Percentiles rank a stretch among this genome's conserved stretches.
phyloP scores from a whole-genome alignment of 2,888 invertebrate genomes.

The Clivina fossor region DNA sequence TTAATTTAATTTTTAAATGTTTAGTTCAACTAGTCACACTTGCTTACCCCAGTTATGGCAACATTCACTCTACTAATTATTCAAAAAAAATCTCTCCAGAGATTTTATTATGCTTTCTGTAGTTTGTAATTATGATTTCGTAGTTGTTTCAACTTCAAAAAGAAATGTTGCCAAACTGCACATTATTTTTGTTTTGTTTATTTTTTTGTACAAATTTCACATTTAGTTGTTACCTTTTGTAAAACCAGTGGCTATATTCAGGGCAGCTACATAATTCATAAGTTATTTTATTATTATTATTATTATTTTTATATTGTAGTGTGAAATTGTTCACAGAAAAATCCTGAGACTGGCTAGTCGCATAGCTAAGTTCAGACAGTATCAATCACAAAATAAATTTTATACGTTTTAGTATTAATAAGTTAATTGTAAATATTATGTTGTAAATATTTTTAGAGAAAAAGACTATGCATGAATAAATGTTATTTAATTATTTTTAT shows the following conservation, averaged over 20 bases:
- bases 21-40: conserved; percentile 45
- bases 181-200: conserved; percentile 7
- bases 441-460: conserved; percentile 36
- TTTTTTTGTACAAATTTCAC: conserved; percentile 39
- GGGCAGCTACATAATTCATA: conserved; percentile 21
- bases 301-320: not conserved
- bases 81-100: no score
- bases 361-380: conserved; percentile 24
- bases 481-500: conserved; percentile 40
- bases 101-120: no score
- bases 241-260: conserved; percentile 36
- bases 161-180: conserved; percentile 2
- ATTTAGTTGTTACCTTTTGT: conserved; percentile 42
- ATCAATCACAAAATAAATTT: conserved; percentile 18
- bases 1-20: conserved; percentile 37
- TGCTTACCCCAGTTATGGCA: conserved; percentile 39
- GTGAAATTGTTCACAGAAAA: conserved; percentile 10
- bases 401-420: conserved; percentile 29
- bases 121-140: not conserved
- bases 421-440: conserved; percentile 30
- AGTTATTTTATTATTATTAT: conserved; percentile 7
- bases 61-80: conserved; percentile 26
- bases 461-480: conserved; percentile 31
- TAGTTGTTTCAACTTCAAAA: not conserved
- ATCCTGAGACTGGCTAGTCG: conserved; percentile 22